Evolutionary conservation across 2,888 invertebrate species (phyloP).

Genomic region (Adineta ricciae): DNA sequence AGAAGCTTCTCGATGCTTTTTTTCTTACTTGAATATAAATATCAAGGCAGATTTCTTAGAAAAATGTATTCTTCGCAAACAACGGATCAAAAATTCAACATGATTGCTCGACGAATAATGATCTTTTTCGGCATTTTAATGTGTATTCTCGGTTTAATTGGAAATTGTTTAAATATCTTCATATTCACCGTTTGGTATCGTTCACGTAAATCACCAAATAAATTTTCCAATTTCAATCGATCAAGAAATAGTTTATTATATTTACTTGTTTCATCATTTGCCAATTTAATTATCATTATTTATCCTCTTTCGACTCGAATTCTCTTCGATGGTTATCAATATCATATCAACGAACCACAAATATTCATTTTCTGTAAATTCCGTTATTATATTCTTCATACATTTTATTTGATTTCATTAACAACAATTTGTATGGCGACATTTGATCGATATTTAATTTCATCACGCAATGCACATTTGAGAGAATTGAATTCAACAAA

Average conservation of each 20-base stretch:
- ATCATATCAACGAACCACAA: background rate
- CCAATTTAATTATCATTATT: background rate
- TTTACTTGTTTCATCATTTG: background rate
- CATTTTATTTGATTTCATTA: background rate
- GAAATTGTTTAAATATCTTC: background rate
- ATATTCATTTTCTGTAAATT: background rate
- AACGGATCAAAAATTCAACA: background rate
- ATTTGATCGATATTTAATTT: background rate
- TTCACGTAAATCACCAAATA: background rate
- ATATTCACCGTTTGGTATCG: background rate
- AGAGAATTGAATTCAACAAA: background rate
- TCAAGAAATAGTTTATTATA: background rate
- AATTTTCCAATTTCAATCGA: too few relatives aligned
- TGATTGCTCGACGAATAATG: background rate
- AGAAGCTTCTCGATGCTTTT: too few relatives aligned
- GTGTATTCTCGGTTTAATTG: background rate
- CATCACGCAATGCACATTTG: background rate
- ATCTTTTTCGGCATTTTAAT: background rate
- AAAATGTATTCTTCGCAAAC: background rate
- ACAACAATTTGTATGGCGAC: background rate
- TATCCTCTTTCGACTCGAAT: background rate
- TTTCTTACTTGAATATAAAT: too few relatives aligned
- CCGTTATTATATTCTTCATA: background rate
- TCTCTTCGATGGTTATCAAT: background rate
- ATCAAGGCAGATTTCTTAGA: too few relatives aligned